These are phyloP conservation scores for Seira ritae DNA, from an alignment of 2,888 invertebrate species.

Conservation along the genomic window DNA sequence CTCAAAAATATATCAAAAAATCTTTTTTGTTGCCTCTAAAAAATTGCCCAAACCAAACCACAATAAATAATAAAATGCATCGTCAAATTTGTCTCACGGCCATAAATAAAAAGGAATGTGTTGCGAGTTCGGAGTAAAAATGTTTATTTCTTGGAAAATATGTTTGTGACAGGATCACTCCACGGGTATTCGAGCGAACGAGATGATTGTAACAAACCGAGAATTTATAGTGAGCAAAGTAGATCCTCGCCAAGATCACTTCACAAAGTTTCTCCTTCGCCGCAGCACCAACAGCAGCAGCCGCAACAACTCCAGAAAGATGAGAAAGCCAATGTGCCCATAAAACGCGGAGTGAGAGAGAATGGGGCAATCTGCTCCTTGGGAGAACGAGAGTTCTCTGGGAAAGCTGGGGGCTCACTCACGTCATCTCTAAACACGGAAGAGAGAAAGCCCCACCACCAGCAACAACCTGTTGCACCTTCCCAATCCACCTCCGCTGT, in stretches of 20 bases:
- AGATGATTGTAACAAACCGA: slow-evolving; percentile 18
- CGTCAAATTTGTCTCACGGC: too few relatives aligned
- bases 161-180: slow-evolving; percentile 34
- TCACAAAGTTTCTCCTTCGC: slow-evolving; percentile 37
- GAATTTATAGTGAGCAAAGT: background rate
- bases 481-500: background rate
- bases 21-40: too few relatives aligned
- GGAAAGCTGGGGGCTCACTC: too few relatives aligned
- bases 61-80: too few relatives aligned
- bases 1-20: too few relatives aligned
- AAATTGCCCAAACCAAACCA: too few relatives aligned
- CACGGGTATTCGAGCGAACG: slow-evolving; percentile 38
- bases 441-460: too few relatives aligned
- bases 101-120: too few relatives aligned
- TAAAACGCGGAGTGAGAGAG: background rate
- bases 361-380: slow-evolving; percentile 25
- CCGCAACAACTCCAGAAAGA: slow-evolving; percentile 4
- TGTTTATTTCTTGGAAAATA: too few relatives aligned
- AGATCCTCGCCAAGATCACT: too few relatives aligned
- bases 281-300: slow-evolving; percentile 23
- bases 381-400: background rate
- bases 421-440: too few relatives aligned
- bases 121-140: too few relatives aligned
- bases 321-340: background rate
- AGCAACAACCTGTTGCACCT: slow-evolving; percentile 59